Conservation (phyloP, 2,797 vertebrate species). For the Spinibarbus caldwelli region DNA sequence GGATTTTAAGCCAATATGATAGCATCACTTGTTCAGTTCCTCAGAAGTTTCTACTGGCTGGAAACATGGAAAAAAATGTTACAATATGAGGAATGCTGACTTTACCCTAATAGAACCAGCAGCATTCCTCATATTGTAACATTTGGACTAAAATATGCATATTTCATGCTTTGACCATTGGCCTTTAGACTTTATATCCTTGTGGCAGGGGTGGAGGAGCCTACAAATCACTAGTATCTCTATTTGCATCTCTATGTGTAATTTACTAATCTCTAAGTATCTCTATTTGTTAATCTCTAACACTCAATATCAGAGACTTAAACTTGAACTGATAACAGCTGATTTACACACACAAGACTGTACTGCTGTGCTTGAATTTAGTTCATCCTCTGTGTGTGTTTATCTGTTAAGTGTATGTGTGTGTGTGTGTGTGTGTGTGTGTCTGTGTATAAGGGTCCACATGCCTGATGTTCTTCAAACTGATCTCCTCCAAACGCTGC, state of each 20-base stretch:
- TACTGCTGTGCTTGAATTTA: background rate
- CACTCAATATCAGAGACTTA: background rate
- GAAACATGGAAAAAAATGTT: background rate
- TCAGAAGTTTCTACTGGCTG: background rate
- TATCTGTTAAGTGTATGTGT: background rate
- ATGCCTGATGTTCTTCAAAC: conserved; percentile 92
- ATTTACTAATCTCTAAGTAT: background rate
- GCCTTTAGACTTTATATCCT: background rate
- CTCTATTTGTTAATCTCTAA: conserved; percentile 64
- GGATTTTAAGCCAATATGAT: background rate
- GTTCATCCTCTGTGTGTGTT: background rate
- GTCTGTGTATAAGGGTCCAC: conserved; percentile 16
- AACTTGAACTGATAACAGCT: conserved; percentile 42
- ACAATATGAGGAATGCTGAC: background rate
- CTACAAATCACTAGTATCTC: background rate
- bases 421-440: background rate
- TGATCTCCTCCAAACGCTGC: conserved; percentile 96
- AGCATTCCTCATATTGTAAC: background rate
- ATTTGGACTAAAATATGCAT: background rate
- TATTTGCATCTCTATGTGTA: conserved; percentile 50
- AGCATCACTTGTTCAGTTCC: background rate
- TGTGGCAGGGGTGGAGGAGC: background rate
- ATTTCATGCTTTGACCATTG: background rate
- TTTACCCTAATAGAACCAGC: background rate
- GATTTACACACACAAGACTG: background rate